Evolutionary conservation across 2,888 invertebrate species (phyloP).

Genomic region (Scaptomyza tumidula): DNA sequence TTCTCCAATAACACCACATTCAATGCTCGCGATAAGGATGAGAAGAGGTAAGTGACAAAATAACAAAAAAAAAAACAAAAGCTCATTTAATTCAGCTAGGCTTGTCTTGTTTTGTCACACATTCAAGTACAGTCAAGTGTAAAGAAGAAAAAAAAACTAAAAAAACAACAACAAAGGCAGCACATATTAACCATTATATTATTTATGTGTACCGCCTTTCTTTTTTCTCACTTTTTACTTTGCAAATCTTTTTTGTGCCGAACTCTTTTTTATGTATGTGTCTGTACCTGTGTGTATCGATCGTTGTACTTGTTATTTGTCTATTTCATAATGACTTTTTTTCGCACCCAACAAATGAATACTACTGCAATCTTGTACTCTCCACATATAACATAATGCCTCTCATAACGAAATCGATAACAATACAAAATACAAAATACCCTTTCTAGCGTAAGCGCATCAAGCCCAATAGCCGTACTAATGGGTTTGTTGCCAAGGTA

Average conservation of each 20-base stretch:
- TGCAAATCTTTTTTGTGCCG: constrained; percentile 59
- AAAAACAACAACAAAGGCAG: constrained; percentile 30
- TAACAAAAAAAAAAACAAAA: not conserved
- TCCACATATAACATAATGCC: constrained; percentile 69
- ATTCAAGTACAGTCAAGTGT: constrained; percentile 67
- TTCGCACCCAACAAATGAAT: constrained; percentile 63
- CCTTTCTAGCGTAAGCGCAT: constrained; percentile 89
- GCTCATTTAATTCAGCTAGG: constrained; percentile 23
- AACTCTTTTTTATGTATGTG: constrained; percentile 30
- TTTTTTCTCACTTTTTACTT: constrained; percentile 73
- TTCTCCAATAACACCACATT: constrained; percentile 91
- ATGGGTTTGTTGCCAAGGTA: constrained; percentile 97
- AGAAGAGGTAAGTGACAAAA: constrained; percentile 87
- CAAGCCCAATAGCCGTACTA: constrained; percentile 95
- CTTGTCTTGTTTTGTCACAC: constrained; percentile 57
- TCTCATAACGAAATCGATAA: constrained; percentile 61
- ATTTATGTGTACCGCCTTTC: constrained; percentile 66
- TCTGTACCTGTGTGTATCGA: constrained; percentile 40
- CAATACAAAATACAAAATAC: constrained; percentile 46
- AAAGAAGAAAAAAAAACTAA: constrained; percentile 6
- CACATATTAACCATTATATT: constrained; percentile 68
- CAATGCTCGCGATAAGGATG: constrained; percentile 87
- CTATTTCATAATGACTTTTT: constrained; percentile 61
- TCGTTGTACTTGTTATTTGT: constrained; percentile 42
- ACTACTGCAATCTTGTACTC: constrained; percentile 60